These are phyloP conservation scores for Clarias gariepinus DNA, from an alignment of 2,113 vertebrate species.

Conservation along the genomic window DNA sequence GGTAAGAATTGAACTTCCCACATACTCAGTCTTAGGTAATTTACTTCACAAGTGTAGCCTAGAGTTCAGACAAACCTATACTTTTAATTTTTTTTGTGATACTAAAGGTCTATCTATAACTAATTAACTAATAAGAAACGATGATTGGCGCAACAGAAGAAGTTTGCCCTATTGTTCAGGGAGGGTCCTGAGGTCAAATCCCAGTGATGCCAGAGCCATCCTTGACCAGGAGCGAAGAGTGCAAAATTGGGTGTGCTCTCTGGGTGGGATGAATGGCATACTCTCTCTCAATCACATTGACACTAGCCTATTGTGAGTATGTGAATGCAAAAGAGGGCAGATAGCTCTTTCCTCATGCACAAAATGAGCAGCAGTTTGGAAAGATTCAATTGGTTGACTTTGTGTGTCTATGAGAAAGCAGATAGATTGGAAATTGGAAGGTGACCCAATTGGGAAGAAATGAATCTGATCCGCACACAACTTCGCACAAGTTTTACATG, in stretches of 20 bases:
- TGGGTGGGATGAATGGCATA: neutral
- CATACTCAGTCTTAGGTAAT: neutral
- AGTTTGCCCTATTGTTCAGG: neutral
- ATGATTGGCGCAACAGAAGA: neutral
- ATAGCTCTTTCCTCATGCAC: neutral
- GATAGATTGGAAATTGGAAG: neutral
- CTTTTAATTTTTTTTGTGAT: neutral
- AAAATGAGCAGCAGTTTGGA: neutral
- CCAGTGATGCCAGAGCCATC: neutral
- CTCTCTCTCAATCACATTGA: neutral
- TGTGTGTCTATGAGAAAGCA: neutral
- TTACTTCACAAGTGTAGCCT: neutral
- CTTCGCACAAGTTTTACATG: no score
- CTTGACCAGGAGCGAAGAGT: neutral
- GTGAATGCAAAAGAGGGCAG: neutral
- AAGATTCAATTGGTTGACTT: neutral
- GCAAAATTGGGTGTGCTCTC: neutral
- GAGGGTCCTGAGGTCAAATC: neutral
- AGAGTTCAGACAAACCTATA: neutral
- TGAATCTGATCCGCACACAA: no score
- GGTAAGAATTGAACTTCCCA: neutral
- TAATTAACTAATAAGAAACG: neutral
- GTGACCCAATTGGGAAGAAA: neutral
- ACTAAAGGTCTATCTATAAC: neutral
- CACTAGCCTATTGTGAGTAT: neutral